Conservation (phyloP, 1,140 invertebrate species). For the Acromyrmex charruanus region DNA sequence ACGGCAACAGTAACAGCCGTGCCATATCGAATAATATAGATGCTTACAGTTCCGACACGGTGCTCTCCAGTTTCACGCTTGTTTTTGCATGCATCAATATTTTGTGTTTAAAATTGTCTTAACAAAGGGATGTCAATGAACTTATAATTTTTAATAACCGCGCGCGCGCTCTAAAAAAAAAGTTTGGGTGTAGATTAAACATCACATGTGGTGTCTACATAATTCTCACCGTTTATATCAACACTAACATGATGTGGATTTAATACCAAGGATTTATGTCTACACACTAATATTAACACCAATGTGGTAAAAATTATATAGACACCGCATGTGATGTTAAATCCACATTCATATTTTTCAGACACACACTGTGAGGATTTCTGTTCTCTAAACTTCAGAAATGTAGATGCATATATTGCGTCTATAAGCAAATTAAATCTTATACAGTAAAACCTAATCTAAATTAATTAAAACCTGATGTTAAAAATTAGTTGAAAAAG, state of each 20-base stretch:
- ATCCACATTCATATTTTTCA: too few relatives aligned
- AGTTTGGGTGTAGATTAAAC: too few relatives aligned
- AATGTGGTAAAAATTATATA: too few relatives aligned
- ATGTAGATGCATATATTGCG: neutral
- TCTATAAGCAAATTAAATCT: neutral
- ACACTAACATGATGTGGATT: too few relatives aligned
- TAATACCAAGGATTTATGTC: too few relatives aligned
- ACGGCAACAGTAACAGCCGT: constrained; percentile 4
- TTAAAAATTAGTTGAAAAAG: neutral
- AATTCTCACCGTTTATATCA: too few relatives aligned
- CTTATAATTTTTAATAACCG: neutral
- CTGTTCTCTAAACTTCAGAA: neutral
- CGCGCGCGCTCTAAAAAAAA: too few relatives aligned
- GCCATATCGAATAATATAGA: neutral
- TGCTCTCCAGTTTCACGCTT: neutral
- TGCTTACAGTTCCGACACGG: neutral
- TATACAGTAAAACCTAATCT: neutral
- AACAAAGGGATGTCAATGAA: neutral
- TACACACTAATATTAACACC: too few relatives aligned
- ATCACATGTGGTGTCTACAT: too few relatives aligned
- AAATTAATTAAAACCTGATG: neutral
- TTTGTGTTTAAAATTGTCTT: neutral
- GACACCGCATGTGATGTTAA: too few relatives aligned
- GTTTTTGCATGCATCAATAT: neutral
- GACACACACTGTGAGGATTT: neutral